Evolutionary conservation across 1,140 invertebrate genomes (phyloP).

Genomic region (Harpegnathos saltator): DNA sequence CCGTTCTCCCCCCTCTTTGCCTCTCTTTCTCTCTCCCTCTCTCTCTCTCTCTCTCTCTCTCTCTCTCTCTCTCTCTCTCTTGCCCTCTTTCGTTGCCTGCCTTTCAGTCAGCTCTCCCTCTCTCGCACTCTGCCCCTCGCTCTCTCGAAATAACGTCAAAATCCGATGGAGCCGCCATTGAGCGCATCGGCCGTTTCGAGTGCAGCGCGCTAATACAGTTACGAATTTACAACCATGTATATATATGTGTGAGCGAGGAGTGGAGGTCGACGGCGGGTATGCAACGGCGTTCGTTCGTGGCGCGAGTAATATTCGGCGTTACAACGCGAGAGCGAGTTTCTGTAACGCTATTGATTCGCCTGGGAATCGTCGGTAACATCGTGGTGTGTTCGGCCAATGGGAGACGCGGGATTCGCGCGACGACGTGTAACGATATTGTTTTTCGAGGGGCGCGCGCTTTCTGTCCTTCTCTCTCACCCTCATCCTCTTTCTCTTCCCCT

Average conservation of each 20-base stretch:
- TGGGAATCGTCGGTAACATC: slow-evolving; percentile 60
- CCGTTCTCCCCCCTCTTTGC: slow-evolving; percentile 28
- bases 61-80: slow-evolving; percentile 37
- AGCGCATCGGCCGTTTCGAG: slow-evolving; percentile 44
- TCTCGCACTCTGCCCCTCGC: background rate
- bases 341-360: slow-evolving; percentile 61
- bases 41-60: slow-evolving; percentile 5
- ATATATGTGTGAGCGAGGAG: background rate
- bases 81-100: background rate
- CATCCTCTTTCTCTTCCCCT: background rate
- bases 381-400: slow-evolving; percentile 46
- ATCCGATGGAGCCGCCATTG: slow-evolving; percentile 56
- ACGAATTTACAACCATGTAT: slow-evolving; percentile 51
- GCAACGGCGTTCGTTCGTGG: slow-evolving; percentile 60
- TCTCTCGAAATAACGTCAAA: slow-evolving; percentile 51
- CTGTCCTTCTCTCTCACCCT: background rate
- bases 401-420: slow-evolving; percentile 46
- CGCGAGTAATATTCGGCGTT: slow-evolving; percentile 59
- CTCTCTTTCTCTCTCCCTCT: background rate
- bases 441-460: slow-evolving; percentile 19
- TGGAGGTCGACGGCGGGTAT: slow-evolving; percentile 8
- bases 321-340: slow-evolving; percentile 59
- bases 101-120: background rate
- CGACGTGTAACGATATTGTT: slow-evolving; percentile 57
- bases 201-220: slow-evolving; percentile 60